Conservation (phyloP, 2,113 vertebrate species). For the Erythrolamprus reginae region DNA sequence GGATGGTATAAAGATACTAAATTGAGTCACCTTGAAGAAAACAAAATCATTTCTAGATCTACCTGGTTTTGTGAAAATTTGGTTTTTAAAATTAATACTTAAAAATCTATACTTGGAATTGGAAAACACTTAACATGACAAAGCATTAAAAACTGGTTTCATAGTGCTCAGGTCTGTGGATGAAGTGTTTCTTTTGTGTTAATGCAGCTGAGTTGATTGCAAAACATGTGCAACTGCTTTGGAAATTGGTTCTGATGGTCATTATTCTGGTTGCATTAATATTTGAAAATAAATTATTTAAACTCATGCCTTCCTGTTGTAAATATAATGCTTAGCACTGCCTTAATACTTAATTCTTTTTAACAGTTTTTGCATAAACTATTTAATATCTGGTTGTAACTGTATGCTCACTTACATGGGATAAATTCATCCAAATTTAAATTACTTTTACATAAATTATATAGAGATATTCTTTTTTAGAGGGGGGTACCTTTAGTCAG, state of each 20-base stretch:
- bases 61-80: background rate
- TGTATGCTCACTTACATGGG: background rate
- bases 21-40: background rate
- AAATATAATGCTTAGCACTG: background rate
- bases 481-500: background rate
- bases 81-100: background rate
- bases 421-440: background rate
- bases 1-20: background rate
- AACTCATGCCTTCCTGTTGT: background rate
- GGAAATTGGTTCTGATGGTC: background rate
- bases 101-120: background rate
- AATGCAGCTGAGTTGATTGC: background rate
- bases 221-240: background rate
- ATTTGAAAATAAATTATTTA: background rate
- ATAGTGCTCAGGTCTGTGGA: background rate
- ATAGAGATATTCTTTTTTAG: background rate
- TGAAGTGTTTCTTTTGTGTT: background rate
- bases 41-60: background rate
- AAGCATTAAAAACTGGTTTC: background rate
- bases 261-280: background rate
- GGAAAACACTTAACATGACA: background rate
- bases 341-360: background rate
- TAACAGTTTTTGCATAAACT: background rate
- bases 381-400: background rate
- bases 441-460: background rate